These are phyloP conservation scores for Cyclura pinguis DNA, from an alignment of 2,797 vertebrate species.

Conservation along the genomic window DNA sequence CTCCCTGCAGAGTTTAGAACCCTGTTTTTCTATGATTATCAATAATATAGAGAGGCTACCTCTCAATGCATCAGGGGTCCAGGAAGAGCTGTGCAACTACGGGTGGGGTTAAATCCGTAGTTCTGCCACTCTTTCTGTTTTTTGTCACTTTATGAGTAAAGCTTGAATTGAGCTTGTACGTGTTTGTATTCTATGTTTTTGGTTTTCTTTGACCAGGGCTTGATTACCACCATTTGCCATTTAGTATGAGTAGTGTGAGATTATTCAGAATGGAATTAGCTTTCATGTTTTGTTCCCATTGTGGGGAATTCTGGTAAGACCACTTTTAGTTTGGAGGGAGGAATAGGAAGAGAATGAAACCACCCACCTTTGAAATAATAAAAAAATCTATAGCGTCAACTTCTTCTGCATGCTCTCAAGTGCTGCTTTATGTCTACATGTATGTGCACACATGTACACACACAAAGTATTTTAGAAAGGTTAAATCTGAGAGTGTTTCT, in stretches of 20 bases:
- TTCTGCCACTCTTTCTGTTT: not conserved
- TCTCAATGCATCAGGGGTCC: too few species aligned
- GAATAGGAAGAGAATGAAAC: fast-evolving
- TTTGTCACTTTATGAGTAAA: not conserved
- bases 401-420: conserved; percentile 5
- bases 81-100: not conserved
- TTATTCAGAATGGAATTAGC: not conserved
- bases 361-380: not conserved
- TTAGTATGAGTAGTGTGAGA: not conserved
- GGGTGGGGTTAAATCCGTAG: not conserved
- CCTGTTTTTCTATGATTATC: too few species aligned
- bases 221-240: not conserved
- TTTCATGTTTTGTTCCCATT: not conserved
- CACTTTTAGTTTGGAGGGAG: not conserved
- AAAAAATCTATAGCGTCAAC: not conserved
- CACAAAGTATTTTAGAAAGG: not conserved
- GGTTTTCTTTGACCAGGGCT: not conserved
- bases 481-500: not conserved
- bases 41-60: too few species aligned
- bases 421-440: not conserved
- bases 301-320: not conserved
- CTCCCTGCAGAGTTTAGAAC: too few species aligned
- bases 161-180: not conserved
- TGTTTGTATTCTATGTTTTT: not conserved
- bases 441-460: not conserved